Base-by-base conservation (phyloP, 2,797 vertebrate genomes). In the Manis crassicaudata region DNA sequence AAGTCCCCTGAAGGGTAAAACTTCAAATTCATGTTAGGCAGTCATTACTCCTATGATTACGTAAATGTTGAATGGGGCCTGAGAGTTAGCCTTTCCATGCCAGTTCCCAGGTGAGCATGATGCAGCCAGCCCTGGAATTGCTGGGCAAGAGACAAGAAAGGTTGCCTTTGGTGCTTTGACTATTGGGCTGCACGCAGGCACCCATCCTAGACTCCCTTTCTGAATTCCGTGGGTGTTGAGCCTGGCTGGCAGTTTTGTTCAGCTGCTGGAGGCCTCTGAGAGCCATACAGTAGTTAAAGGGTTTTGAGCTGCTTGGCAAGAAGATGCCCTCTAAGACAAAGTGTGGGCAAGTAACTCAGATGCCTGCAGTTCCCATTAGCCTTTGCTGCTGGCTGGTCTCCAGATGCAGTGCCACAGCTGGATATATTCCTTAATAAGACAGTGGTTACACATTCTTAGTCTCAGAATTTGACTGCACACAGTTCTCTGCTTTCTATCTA, bases 401-500 rank as follows among this genome's bases (percentile, higher is more conserved):
- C 82, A 91, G 82, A 95, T 96, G 82, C 14, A 40, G 7, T 75
- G 68, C 37, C 81, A 84, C 60, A 95, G 67, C 72, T 93, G 92
- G 85, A 85, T 95, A 81, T 92, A 88, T 94, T 95, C 73, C 72
- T 93, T 91, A 95, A 83, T 94, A 96, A 96, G 77, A 96, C 50
- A 88, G 65, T 90, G 87, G 43, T 82, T 96, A 93, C 29, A 68
- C 89, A 88, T 60, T 96, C 52, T 88, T 90, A 70, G 92, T 96
- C 35, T 92, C n/a, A 14, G 76, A 90, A 92, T 96, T 96, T 90
- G 94, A 95, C 92, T 88, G 52, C 76, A 94, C 63, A 88, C 77
- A 73, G 92, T 83, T 95, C 84, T 96, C 87, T 92, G 77, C 85
- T 95, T 96, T 96, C 81, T 96, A 73, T 95, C 90, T 96, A 90